Percentiles rank a stretch among this genome's conserved stretches.
phyloP scores from a whole-genome alignment of 2,888 invertebrate species.

The Antheraea assamensis region DNA sequence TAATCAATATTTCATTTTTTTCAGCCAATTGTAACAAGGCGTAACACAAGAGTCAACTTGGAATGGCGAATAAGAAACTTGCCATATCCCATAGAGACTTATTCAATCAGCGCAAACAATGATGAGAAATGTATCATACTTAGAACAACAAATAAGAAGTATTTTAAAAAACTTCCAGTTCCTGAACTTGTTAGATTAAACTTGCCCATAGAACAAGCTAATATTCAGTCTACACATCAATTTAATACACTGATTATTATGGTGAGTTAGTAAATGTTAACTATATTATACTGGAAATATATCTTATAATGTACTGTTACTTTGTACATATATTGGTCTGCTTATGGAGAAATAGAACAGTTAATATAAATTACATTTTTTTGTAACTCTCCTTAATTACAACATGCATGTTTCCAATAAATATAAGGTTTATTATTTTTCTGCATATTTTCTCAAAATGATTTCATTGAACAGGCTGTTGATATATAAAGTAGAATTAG shows the following conservation, averaged over 20 bases:
- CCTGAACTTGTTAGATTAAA: slow-evolving; percentile 87
- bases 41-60: slow-evolving; percentile 87
- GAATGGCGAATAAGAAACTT: slow-evolving; percentile 93
- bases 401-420: too few species aligned
- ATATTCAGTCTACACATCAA: slow-evolving; percentile 86
- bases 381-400: too few species aligned
- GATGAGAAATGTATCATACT: slow-evolving; percentile 85
- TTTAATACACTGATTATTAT: slow-evolving; percentile 90
- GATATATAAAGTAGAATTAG: neutral
- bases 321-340: too few species aligned
- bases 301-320: too few species aligned
- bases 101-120: slow-evolving; percentile 85
- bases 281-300: too few species aligned
- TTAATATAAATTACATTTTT: too few species aligned
- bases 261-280: slow-evolving; percentile 67
- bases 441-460: neutral
- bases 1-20: neutral
- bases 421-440: too few species aligned
- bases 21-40: slow-evolving; percentile 86
- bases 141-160: slow-evolving; percentile 91
- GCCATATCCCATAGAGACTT: slow-evolving; percentile 87
- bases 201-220: slow-evolving; percentile 83
- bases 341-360: too few species aligned
- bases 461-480: neutral
- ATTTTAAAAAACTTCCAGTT: slow-evolving; percentile 87